Conservation (phyloP, 1,140 invertebrate species). For the Dryas iulia region DNA sequence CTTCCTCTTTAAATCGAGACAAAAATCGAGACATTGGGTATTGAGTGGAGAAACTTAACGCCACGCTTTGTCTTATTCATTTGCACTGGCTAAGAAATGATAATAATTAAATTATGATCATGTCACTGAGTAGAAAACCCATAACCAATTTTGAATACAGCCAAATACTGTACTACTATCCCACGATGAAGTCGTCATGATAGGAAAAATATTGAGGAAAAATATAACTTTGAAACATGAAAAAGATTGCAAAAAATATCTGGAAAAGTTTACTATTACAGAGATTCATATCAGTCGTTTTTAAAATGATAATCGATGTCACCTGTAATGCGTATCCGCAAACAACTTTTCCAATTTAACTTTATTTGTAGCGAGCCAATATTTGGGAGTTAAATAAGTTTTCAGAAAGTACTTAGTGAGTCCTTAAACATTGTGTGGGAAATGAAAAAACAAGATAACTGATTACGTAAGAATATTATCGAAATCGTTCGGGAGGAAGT, state of each 20-base stretch:
- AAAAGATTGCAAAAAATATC: background rate
- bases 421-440: slow-evolving; percentile 60
- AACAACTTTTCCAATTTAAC: slow-evolving; percentile 78
- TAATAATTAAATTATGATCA: too few relatives aligned
- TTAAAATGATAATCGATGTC: slow-evolving; percentile 60
- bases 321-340: slow-evolving; percentile 50
- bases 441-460: slow-evolving; percentile 72
- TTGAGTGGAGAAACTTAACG: too few relatives aligned
- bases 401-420: slow-evolving; percentile 50
- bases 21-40: too few relatives aligned
- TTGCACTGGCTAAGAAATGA: too few relatives aligned
- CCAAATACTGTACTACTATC: too few relatives aligned
- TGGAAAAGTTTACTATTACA: background rate
- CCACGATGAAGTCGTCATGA: too few relatives aligned
- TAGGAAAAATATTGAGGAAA: slow-evolving; percentile 17
- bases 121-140: too few relatives aligned
- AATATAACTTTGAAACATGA: slow-evolving; percentile 2
- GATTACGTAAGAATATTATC: slow-evolving; percentile 67
- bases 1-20: too few relatives aligned
- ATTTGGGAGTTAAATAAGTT: slow-evolving; percentile 68
- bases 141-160: too few relatives aligned
- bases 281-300: slow-evolving; percentile 32
- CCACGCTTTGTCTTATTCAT: too few relatives aligned
- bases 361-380: slow-evolving; percentile 73
- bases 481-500: slow-evolving; percentile 37